Evolutionary conservation across 2,797 vertebrate genomes (phyloP).

Genomic region (Phrynocephalus guinanensis): DNA sequence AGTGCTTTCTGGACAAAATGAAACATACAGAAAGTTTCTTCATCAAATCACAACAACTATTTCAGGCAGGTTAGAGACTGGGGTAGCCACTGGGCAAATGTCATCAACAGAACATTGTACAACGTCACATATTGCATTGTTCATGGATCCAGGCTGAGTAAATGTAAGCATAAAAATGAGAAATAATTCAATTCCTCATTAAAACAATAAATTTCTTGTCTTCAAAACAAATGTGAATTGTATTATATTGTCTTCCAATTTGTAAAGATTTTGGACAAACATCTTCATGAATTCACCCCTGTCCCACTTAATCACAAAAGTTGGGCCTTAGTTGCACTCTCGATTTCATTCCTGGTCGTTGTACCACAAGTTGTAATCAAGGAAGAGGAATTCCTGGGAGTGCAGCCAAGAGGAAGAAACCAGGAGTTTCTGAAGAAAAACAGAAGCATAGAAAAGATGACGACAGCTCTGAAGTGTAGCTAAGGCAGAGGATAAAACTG

Average conservation of each 20-base stretch:
- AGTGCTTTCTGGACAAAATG: too few species aligned
- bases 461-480: not conserved
- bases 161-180: not conserved
- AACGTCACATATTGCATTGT: constrained; percentile 8
- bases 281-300: constrained; percentile 11
- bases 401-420: not conserved
- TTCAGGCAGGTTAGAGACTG: too few species aligned
- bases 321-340: not conserved
- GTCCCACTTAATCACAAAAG: not conserved
- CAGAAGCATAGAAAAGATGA: constrained; percentile 13
- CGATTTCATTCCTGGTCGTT: not conserved
- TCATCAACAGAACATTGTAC: not conserved
- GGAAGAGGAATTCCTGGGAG: constrained; percentile 19
- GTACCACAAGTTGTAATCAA: constrained; percentile 19
- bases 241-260: not conserved
- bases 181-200: not conserved
- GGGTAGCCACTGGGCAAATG: not conserved
- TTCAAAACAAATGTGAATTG: not conserved
- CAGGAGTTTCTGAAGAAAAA: constrained; percentile 22
- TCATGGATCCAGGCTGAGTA: not conserved
- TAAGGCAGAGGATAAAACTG: not conserved
- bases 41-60: too few species aligned
- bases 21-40: too few species aligned
- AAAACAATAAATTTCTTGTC: not conserved
- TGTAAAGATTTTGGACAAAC: too few species aligned